Conservation (phyloP, 2,797 vertebrate genomes). For the Platyrinchus mystaceus region DNA sequence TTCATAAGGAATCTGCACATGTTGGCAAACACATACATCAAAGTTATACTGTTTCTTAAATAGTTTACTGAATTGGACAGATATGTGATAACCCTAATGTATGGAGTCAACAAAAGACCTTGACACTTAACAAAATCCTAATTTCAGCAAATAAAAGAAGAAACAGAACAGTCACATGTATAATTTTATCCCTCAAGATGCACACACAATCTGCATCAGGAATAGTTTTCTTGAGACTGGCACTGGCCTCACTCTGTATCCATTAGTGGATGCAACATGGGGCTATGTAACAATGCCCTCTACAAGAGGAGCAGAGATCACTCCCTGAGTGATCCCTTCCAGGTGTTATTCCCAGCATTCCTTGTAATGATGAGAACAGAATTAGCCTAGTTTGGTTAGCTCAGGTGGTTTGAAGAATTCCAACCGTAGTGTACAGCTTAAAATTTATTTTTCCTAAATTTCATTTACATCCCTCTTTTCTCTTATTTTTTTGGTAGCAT, state of each 20-base stretch:
- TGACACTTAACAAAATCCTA: not conserved
- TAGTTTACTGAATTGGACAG: not conserved
- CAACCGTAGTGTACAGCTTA: not conserved
- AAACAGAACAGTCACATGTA: not conserved
- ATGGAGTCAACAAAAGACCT: not conserved
- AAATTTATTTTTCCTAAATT: not conserved
- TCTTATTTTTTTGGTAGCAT: not conserved
- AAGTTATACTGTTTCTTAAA: not conserved
- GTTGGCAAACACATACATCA: not conserved
- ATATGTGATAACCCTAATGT: not conserved
- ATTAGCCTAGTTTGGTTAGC: not conserved
- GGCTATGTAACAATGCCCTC: not conserved
- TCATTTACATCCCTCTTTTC: not conserved
- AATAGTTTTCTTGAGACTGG: not conserved
- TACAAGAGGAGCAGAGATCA: not conserved
- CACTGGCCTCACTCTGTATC: not conserved
- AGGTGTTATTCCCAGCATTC: not conserved
- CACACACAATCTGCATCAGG: not conserved
- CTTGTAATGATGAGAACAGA: not conserved
- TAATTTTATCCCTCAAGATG: not conserved
- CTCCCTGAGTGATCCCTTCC: not conserved
- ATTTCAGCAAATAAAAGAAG: not conserved
- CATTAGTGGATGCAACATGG: not conserved
- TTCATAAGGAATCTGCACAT: not conserved
- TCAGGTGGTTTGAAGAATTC: not conserved